Conservation (phyloP, 2,888 invertebrate genomes). For the Dioctria linearis region DNA sequence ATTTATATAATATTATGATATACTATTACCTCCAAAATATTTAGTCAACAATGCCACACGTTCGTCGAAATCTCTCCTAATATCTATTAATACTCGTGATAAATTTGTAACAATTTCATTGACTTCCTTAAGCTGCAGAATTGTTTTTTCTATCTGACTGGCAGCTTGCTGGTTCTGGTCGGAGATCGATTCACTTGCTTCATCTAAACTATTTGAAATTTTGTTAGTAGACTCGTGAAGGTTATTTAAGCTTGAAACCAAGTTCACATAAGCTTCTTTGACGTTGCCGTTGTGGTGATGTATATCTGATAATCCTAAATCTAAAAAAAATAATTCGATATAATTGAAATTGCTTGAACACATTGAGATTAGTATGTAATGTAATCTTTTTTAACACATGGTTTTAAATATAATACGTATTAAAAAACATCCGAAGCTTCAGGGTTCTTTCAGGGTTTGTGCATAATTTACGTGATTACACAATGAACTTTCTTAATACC, state of each 20-base stretch:
- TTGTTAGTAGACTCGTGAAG: conserved; percentile 72
- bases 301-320: conserved; percentile 66
- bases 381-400: no score
- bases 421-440: no score
- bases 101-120: conserved; percentile 72
- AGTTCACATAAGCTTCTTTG: conserved; percentile 72
- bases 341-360: no score
- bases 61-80: conserved; percentile 41
- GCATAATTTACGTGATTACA: no score
- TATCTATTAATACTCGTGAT: conserved; percentile 25
- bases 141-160: conserved; percentile 71
- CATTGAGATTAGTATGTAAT: no score
- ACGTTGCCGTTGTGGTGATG: conserved; percentile 72
- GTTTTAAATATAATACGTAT: no score
- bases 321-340: neutral
- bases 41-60: conserved; percentile 45
- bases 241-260: conserved; percentile 73
- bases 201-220: conserved; percentile 65
- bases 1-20: neutral
- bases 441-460: no score
- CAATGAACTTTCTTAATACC: no score
- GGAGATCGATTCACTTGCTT: conserved; percentile 30
- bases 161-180: conserved; percentile 71
- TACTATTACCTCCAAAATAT: conserved; percentile 53
- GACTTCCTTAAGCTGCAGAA: conserved; percentile 72